Base-by-base conservation (phyloP, 30 jellyfish, hydroid and myxozoan species). In the Calvadosia cruxmelitensis region DNA sequence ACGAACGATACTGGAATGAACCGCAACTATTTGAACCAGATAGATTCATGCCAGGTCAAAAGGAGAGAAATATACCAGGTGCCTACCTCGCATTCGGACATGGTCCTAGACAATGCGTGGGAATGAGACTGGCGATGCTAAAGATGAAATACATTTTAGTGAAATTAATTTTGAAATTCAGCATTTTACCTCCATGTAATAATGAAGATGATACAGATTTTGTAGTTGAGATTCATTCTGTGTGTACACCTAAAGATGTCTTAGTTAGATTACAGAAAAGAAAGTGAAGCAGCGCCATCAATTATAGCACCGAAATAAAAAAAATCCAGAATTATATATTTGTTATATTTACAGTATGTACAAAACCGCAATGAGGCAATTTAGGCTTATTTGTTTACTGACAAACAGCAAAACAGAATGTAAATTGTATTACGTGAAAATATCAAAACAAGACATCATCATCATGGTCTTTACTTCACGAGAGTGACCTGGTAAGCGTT, bases 11-110 rank as follows among this genome's bases (percentile, higher is more conserved):
- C 35, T 79, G 83, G 84, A 63, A 80, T 0, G 79, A 79, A 12
- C 93, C 93, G 25, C 73, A 70, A 29, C 31, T 63, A 28, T 79
- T 64, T 71, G 53, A 72, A 15, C 93, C 93, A 34, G 93, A 80
- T 28, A 52, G 84, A 33, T 80, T 80, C 34, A 75, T 72, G 16
- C 93, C 93, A 7, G 93, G 67, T 36, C 65, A 72, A 57, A 80
- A 66, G 49, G 85, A 50, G 7, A 61, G 80, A 15, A 71, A 71
- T 2, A 70, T 50, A 29, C 83, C 29, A 35, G 31, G 24, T 2
- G 32, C 83, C 13, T 73, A 29, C 27, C 25, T 52, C 28, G 71
- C 83, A 16, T 73, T 73, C 33, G 83, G 83, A 3, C 28, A 7
- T 34, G 83, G 83, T 20, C 83, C 83, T 33, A 31, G 85, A 24